Base-by-base conservation (phyloP, 37 sponge, comb jelly and placozoan species). In the Dysidea cf. avara region DNA sequence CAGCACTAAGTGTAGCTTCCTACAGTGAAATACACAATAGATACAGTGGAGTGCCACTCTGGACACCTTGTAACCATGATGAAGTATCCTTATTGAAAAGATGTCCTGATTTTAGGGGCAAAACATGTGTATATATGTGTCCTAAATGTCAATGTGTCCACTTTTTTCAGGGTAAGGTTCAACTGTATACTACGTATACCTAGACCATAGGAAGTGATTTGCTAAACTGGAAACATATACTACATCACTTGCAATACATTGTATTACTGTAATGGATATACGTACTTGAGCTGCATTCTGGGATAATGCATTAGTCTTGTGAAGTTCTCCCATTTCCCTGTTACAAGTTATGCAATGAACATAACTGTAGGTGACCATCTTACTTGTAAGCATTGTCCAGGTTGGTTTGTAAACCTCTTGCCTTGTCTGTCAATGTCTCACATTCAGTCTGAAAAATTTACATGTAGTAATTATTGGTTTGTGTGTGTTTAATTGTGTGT, bases 341-440 rank as follows among this genome's bases (percentile, higher is more conserved):
- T 0, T 24, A 9, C 2, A 39, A 39, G 26, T n/a, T 20, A 2
- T 2, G 38, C 48, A 66, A 35, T 66, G 0, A 18, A 24, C 11
- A 58, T 38, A 56, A 33, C 1, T 20, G 43, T 21, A 72, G 46
- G 13, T 30, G 38, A 12, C 2, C n/a, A 37, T 13, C 76, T 32
- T 22, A 90, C 90, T 76, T 90, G 94, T 77, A 93, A 43, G 81
- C 50, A 37, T 77, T 93, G 81, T 94, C 94, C 67, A 94, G 67
- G 57, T 85, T 86, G 17, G 81, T 25, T 36, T 94, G 83, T 38
- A 94, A 52, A 47, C 87, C 81, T 21, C 91, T 25, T 1, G 60
- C 63, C 80, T 88, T 93, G 51, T 87, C 89, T 16, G 20, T 36
- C 24, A 84, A 65, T 1, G 50, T 76, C 73, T 82, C 87, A 30